Evolutionary conservation across 2,113 vertebrate genomes (phyloP).

Genomic region (Proterorhinus semilunaris): DNA sequence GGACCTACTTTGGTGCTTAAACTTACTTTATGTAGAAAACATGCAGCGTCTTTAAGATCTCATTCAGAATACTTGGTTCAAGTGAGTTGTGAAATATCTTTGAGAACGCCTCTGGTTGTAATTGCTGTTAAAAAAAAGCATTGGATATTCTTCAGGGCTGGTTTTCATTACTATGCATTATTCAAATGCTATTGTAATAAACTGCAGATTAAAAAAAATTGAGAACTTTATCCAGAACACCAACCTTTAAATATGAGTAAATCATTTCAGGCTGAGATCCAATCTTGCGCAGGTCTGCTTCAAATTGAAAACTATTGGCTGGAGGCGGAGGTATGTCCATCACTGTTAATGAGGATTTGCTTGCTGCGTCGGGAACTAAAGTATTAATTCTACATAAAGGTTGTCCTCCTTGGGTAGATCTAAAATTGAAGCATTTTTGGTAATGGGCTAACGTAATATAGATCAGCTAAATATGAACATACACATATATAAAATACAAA

Average conservation of each 20-base stretch:
- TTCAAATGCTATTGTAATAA: neutral
- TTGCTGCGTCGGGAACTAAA: neutral
- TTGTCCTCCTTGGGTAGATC: slow-evolving; percentile 11
- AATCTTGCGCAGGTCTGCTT: slow-evolving; percentile 88
- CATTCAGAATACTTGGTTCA: slow-evolving; percentile 88
- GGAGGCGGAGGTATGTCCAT: slow-evolving; percentile 78
- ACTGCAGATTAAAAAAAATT: neutral
- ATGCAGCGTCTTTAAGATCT: slow-evolving; percentile 85
- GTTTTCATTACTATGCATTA: neutral
- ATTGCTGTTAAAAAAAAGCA: slow-evolving; percentile 80
- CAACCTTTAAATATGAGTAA: slow-evolving; percentile 90
- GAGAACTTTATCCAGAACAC: neutral
- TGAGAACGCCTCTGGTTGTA: slow-evolving; percentile 80
- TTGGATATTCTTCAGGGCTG: neutral
- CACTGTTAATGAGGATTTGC: neutral
- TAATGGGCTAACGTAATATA: neutral
- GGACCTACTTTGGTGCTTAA: neutral
- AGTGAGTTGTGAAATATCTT: slow-evolving; percentile 90
- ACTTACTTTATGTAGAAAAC: slow-evolving; percentile 88
- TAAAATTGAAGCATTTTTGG: slow-evolving; percentile 10
- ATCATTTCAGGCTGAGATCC: slow-evolving; percentile 78
- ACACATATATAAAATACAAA: neutral
- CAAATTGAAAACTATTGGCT: slow-evolving; percentile 89
- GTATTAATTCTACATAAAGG: neutral
- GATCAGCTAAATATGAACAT: neutral